Evolutionary conservation across 2,113 vertebrate genomes (phyloP).

Genomic region (Cariama cristata): DNA sequence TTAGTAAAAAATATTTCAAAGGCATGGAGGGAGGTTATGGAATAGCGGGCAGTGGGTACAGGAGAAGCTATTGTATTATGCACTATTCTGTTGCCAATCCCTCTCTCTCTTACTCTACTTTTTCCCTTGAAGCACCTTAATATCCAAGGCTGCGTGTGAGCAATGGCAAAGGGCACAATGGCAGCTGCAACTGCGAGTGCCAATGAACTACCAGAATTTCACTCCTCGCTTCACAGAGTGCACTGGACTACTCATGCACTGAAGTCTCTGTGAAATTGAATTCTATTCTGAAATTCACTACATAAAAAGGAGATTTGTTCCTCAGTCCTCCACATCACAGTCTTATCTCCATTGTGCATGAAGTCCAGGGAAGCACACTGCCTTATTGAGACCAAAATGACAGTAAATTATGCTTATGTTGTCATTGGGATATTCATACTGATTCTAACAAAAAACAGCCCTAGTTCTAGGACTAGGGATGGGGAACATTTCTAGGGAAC

Average conservation of each 20-base stretch:
- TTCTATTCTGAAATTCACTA: background rate
- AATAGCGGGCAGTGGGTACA: background rate
- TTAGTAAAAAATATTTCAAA: conserved; percentile 1
- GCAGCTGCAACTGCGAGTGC: background rate
- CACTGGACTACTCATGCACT: background rate
- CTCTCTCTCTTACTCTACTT: background rate
- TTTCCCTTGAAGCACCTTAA: background rate
- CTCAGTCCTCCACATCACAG: background rate
- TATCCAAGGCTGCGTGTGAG: background rate
- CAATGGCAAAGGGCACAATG: background rate
- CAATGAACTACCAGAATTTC: background rate
- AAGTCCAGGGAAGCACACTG: background rate
- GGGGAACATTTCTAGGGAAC: background rate
- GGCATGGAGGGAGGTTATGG: background rate
- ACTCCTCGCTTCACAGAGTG: background rate
- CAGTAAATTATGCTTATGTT: background rate
- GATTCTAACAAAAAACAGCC: background rate
- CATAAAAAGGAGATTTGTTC: background rate
- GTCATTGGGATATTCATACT: background rate
- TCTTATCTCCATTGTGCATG: background rate
- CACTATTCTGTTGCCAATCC: background rate
- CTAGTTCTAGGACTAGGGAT: background rate
- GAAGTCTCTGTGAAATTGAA: background rate
- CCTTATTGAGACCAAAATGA: background rate
- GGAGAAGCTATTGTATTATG: background rate